phyloP scores from a whole-genome alignment of 2,797 vertebrate genomes.

The Acrossocheilus fasciatus region DNA sequence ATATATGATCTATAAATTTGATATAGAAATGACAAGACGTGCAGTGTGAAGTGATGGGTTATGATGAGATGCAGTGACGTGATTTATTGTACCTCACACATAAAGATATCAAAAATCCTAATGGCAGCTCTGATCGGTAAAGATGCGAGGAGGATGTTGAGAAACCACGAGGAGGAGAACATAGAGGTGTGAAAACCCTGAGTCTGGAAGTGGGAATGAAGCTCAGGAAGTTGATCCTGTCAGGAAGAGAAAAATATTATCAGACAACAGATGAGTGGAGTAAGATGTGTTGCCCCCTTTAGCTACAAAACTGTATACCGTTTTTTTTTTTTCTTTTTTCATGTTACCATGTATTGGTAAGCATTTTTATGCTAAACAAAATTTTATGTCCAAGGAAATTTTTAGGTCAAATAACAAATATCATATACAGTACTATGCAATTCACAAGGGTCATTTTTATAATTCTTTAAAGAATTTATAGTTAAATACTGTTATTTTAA shows the following conservation, averaged over 20 bases:
- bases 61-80: background rate
- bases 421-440: background rate
- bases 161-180: conserved; percentile 98
- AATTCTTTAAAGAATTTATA: background rate
- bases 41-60: background rate
- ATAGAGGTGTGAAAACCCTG: conserved; percentile 98
- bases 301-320: background rate
- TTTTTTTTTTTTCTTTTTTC: background rate
- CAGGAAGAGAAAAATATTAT: background rate
- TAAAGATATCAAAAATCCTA: conserved; percentile 98
- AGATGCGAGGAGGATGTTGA: conserved; percentile 97
- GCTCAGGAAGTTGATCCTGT: conserved; percentile 93
- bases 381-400: background rate
- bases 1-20: background rate
- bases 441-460: background rate
- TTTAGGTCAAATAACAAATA: background rate
- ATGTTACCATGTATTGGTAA: background rate
- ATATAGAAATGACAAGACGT: background rate
- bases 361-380: background rate
- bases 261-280: background rate
- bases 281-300: background rate
- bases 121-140: conserved; percentile 91
- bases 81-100: conserved; percentile 90
- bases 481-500: background rate
- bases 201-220: conserved; percentile 94